Conservation (phyloP, 2,888 invertebrate genomes). For the Therioaphis trifolii region DNA sequence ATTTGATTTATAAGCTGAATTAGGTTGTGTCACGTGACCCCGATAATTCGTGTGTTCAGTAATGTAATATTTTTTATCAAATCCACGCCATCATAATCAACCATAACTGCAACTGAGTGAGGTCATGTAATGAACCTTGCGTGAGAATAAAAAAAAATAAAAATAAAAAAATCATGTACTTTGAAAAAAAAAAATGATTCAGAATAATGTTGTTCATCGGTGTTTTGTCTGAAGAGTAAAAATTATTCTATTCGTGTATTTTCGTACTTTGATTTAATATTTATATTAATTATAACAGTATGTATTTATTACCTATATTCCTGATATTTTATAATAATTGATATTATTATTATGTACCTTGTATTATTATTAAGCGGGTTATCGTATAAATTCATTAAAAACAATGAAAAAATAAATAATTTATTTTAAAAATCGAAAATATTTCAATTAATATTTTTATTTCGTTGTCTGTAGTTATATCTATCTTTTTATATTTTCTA, state of each 20-base stretch:
- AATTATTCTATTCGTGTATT: no score
- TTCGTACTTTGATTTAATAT: no score
- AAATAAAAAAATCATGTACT: not conserved
- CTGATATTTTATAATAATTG: no score
- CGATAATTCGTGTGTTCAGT: slow-evolving; percentile 4
- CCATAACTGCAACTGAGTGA: slow-evolving; percentile 17
- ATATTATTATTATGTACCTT: no score
- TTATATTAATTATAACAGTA: no score
- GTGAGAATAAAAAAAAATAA: slow-evolving; percentile 23
- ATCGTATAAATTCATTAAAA: no score
- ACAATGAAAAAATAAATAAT: no score
- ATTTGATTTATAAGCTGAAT: slow-evolving; percentile 44
- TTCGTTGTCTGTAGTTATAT: not conserved
- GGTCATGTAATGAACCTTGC: slow-evolving; percentile 47
- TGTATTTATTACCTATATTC: no score
- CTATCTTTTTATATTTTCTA: not conserved
- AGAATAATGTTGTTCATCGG: no score
- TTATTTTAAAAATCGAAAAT: not conserved
- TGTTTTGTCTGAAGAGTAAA: no score
- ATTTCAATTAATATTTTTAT: not conserved
- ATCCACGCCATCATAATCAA: slow-evolving; percentile 40
- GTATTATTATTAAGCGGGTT: no score
- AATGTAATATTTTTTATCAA: slow-evolving; percentile 48
- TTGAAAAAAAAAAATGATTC: not conserved
- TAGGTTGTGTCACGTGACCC: slow-evolving; percentile 26